Conservation (phyloP, 2,888 invertebrate genomes). For the Barypeithes pellucidus region DNA sequence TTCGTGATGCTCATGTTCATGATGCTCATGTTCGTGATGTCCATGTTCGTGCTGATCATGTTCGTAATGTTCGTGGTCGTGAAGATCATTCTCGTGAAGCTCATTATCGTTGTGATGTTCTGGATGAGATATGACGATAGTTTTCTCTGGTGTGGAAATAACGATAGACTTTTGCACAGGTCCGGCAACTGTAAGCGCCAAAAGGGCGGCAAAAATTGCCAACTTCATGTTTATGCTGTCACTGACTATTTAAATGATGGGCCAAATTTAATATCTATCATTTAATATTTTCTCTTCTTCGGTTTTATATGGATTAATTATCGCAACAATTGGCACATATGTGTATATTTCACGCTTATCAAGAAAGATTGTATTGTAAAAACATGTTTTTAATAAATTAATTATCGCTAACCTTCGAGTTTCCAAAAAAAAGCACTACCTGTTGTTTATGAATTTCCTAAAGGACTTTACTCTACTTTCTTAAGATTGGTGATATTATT, state of each 20-base stretch:
- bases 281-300: background rate
- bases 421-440: no score
- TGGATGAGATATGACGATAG: slow-evolving; percentile 16
- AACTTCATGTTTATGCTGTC: slow-evolving; percentile 29
- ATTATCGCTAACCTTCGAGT: no score
- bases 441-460: no score
- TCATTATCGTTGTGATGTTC: background rate
- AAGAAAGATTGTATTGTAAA: slow-evolving; percentile 15
- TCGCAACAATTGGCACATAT: no score
- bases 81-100: background rate
- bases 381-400: slow-evolving; percentile 2
- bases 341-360: slow-evolving; percentile 34
- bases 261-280: slow-evolving; percentile 25
- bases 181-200: slow-evolving; percentile 29
- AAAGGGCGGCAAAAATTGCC: slow-evolving; percentile 28
- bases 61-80: background rate
- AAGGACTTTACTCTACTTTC: no score
- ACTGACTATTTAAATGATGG: slow-evolving; percentile 7
- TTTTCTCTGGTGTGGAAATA: slow-evolving; percentile 34
- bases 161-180: slow-evolving; percentile 17
- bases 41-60: no score
- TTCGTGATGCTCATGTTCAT: no score
- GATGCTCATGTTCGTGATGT: no score
- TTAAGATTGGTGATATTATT: no score
- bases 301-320: slow-evolving; percentile 34